Evolutionary conservation across 1,140 invertebrate genomes (phyloP).

Genomic region (Ooceraea biroi): DNA sequence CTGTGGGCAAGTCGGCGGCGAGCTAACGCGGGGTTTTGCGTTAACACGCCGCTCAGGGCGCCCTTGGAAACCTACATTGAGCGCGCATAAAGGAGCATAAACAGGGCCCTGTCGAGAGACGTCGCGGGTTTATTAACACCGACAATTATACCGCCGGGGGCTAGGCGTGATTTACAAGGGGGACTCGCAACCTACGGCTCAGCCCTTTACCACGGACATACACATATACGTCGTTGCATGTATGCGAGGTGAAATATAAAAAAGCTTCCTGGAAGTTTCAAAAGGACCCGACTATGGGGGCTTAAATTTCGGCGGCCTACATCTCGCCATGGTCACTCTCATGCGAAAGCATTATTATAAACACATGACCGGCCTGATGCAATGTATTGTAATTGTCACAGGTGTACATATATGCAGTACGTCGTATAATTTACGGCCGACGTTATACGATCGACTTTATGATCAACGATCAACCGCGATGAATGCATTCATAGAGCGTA

Average conservation of each 20-base stretch:
- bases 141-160: slow-evolving; percentile 77
- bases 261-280: slow-evolving; percentile 62
- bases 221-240: neutral
- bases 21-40: slow-evolving; percentile 62
- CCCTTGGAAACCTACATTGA: slow-evolving; percentile 57
- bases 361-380: slow-evolving; percentile 40
- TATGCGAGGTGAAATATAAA: slow-evolving; percentile 15
- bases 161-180: slow-evolving; percentile 80
- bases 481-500: slow-evolving; percentile 26
- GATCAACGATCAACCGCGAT: slow-evolving; percentile 22
- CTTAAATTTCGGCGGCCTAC: slow-evolving; percentile 45
- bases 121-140: slow-evolving; percentile 79
- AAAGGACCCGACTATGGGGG: neutral
- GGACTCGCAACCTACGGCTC: slow-evolving; percentile 59
- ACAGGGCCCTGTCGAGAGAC: slow-evolving; percentile 69
- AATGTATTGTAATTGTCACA: slow-evolving; percentile 50
- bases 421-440: slow-evolving; percentile 56
- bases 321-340: neutral
- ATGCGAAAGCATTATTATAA: slow-evolving; percentile 56
- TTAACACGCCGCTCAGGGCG: slow-evolving; percentile 66
- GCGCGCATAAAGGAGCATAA: slow-evolving; percentile 66
- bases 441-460: slow-evolving; percentile 57
- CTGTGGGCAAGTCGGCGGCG: slow-evolving; percentile 56
- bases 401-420: slow-evolving; percentile 24
- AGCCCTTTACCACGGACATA: slow-evolving; percentile 17